phyloP scores from a whole-genome alignment of 2,888 invertebrate genomes.

The Eristalinus aeneus region DNA sequence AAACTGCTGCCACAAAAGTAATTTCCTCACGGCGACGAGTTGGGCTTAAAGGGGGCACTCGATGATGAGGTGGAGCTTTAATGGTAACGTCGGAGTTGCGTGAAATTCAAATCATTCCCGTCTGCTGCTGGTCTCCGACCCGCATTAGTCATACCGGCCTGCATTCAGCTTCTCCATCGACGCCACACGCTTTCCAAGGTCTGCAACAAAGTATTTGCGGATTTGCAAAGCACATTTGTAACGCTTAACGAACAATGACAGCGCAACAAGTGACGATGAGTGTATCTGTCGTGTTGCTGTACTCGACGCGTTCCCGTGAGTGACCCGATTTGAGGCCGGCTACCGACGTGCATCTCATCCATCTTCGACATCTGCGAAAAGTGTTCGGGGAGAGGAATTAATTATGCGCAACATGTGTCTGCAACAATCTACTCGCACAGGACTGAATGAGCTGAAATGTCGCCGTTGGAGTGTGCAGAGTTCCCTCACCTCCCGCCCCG shows the following conservation, averaged over 20 bases:
- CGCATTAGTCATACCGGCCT: neutral
- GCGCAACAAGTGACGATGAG: neutral
- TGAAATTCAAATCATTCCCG: neutral
- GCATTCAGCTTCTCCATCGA: neutral
- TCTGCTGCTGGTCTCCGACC: neutral
- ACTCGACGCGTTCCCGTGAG: neutral
- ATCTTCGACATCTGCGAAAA: neutral
- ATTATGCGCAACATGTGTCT: conserved; percentile 13
- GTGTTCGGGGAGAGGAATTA: neutral
- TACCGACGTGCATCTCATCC: neutral
- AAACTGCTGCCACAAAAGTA: too few species aligned
- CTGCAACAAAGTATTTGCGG: conserved; percentile 1
- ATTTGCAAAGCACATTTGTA: conserved; percentile 11
- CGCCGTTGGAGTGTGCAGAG: neutral
- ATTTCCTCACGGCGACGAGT: too few species aligned
- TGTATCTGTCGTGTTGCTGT: neutral
- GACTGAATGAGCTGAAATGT: neutral
- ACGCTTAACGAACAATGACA: conserved; percentile 16
- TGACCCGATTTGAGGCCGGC: neutral
- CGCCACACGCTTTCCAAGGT: neutral
- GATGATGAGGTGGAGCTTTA: neutral
- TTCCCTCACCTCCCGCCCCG: neutral
- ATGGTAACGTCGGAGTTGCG: neutral
- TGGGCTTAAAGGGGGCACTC: neutral
- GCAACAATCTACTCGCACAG: conserved; percentile 5